These are phyloP conservation scores for Bombus fervidus DNA, from an alignment of 1,140 invertebrate species.

Conservation along the genomic window DNA sequence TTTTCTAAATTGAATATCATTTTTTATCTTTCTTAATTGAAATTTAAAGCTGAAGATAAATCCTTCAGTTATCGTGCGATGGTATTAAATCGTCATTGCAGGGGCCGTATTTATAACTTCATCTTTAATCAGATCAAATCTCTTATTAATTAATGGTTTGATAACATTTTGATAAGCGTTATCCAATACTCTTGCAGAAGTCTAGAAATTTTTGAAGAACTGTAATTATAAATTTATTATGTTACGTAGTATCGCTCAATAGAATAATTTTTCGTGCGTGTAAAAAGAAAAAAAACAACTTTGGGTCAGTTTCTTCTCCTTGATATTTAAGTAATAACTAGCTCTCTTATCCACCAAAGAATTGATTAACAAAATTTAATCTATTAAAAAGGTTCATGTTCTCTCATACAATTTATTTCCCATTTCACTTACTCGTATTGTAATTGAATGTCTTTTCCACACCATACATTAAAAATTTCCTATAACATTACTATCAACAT, in stretches of 20 bases:
- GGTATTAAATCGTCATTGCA: neutral
- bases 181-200: no score
- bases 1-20: neutral
- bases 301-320: neutral
- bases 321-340: no score
- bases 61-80: neutral
- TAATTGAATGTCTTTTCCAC: neutral
- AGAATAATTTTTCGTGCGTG: no score
- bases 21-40: neutral
- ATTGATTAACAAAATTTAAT: neutral
- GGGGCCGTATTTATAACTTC: no score
- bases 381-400: neutral
- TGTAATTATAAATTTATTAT: neutral
- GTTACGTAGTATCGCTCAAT: neutral
- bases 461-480: neutral
- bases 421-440: neutral
- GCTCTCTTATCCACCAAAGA: neutral
- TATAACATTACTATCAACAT: no score
- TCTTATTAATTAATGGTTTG: no score
- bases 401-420: neutral
- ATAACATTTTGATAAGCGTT: no score
- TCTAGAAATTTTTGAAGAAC: no score
- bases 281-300: neutral
- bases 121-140: no score
- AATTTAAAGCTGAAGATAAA: neutral